phyloP scores from a whole-genome alignment of 2,113 vertebrate genomes.

The Dasyurus viverrinus region DNA sequence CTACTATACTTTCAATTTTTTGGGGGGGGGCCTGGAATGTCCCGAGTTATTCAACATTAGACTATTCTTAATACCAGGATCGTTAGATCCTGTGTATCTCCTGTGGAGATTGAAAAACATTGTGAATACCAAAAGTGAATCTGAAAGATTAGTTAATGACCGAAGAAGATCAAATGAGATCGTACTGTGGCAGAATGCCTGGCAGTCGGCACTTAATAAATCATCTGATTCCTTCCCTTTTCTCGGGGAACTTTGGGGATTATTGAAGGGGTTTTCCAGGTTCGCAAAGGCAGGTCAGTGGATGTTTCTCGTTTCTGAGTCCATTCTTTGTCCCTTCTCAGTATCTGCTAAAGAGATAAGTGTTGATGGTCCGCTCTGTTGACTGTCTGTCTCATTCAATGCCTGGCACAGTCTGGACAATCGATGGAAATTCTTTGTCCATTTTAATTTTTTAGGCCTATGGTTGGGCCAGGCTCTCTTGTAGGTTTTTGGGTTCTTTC shows the following conservation, averaged over 20 bases:
- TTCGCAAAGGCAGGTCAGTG: neutral
- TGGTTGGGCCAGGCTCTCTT: neutral
- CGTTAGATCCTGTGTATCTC: too few species aligned
- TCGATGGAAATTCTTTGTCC: neutral
- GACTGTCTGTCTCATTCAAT: neutral
- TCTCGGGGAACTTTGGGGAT: neutral
- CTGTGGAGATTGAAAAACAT: too few species aligned
- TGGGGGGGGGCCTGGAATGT: too few species aligned
- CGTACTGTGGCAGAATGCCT: neutral
- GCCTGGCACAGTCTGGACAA: neutral
- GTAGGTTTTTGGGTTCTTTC: neutral
- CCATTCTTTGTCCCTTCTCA: too few species aligned
- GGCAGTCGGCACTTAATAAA: neutral
- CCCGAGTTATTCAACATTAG: too few species aligned
- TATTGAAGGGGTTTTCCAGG: neutral
- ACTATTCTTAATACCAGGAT: too few species aligned
- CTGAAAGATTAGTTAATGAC: too few species aligned
- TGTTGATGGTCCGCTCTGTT: neutral
- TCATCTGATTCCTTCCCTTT: neutral
- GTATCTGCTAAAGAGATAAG: too few species aligned
- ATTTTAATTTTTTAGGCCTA: neutral
- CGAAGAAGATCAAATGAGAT: too few species aligned
- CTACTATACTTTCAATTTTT: too few species aligned
- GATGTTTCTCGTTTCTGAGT: too few species aligned
- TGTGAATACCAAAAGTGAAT: too few species aligned